phyloP scores from a whole-genome alignment of 2,888 invertebrate genomes.

The Acanthoscelides obtectus region DNA sequence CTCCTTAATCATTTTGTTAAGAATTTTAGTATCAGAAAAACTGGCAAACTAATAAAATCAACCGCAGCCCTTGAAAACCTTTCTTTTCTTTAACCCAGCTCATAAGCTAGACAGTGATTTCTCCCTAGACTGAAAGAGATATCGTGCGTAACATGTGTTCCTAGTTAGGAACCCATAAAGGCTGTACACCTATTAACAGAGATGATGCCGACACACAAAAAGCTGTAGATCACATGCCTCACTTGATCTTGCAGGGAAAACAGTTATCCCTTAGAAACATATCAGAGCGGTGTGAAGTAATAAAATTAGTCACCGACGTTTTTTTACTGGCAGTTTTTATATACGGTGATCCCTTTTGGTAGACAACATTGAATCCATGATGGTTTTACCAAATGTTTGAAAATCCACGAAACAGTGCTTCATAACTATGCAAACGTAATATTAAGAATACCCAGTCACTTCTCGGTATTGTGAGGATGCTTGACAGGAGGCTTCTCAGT shows the following conservation, averaged over 20 bases:
- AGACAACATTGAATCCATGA: no score
- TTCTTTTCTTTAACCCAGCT: not conserved
- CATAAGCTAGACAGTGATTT: no score
- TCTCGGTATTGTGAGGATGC: no score
- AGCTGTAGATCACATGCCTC: conserved; percentile 14
- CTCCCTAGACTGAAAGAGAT: not conserved
- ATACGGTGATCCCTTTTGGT: not conserved
- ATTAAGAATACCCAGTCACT: no score
- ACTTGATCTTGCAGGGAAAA: not conserved
- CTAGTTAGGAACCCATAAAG: conserved; percentile 37
- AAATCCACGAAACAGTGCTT: no score
- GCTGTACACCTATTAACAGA: conserved; percentile 26
- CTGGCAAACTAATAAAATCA: no score
- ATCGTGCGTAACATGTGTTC: conserved; percentile 30
- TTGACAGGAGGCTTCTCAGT: no score
- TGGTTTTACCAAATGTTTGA: no score
- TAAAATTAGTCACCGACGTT: not conserved
- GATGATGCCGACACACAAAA: not conserved
- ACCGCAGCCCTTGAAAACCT: no score
- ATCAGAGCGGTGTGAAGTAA: not conserved
- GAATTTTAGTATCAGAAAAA: no score
- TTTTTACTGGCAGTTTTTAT: not conserved
- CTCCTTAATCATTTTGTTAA: no score
- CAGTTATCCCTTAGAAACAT: not conserved
- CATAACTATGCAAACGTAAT: no score